phyloP scores from a whole-genome alignment of 2,888 invertebrate genomes.

The Sarcophaga carnaria region DNA sequence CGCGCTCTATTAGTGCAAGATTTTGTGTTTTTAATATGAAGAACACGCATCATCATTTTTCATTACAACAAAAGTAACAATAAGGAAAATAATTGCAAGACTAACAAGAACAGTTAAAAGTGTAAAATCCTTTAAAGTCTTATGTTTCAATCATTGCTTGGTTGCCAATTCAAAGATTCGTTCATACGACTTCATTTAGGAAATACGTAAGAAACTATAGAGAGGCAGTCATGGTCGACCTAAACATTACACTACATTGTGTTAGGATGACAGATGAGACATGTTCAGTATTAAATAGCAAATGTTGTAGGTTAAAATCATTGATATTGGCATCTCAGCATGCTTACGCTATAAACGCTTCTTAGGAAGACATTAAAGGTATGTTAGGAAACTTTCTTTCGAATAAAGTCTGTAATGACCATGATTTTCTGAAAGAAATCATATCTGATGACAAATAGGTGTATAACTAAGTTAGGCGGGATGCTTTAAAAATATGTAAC shows the following conservation, averaged over 20 bases:
- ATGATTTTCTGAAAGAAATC: no score
- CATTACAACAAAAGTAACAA: not conserved
- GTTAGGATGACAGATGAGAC: not conserved
- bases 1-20: not conserved
- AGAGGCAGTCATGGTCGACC: no score
- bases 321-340: no score
- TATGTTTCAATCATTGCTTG: conserved; percentile 49
- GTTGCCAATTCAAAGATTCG: conserved; percentile 33
- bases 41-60: not conserved
- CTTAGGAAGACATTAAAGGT: no score
- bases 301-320: no score
- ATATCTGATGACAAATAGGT: no score
- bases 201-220: conserved; percentile 16
- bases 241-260: no score
- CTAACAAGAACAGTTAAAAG: not conserved
- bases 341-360: no score
- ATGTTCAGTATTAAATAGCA: not conserved
- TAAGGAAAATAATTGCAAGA: not conserved
- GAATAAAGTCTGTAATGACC: no score
- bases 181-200: conserved; percentile 4
- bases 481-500: no score
- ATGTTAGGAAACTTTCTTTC: no score
- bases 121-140: conserved; percentile 60
- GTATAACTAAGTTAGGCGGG: no score
- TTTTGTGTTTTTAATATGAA: conserved; percentile 10